Evolutionary conservation across 2,797 vertebrate species (phyloP).

Genomic region (Pteropus rufus): DNA sequence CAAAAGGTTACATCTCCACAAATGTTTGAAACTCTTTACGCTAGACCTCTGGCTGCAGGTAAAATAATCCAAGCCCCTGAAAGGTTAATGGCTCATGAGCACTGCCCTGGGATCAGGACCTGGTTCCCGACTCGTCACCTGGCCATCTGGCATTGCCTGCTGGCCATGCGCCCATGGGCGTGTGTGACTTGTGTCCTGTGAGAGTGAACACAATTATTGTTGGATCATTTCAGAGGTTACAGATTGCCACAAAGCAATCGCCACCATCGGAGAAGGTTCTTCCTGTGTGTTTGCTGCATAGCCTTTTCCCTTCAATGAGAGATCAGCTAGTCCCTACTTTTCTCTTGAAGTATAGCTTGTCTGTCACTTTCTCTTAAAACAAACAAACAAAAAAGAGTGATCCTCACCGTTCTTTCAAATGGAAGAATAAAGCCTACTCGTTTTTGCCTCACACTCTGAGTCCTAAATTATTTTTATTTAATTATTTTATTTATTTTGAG

Average conservation of each 20-base stretch:
- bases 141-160: background rate
- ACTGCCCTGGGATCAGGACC: background rate
- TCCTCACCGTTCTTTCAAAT: background rate
- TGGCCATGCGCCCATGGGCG: no score
- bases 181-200: background rate
- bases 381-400: background rate
- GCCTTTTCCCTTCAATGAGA: no score
- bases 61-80: background rate
- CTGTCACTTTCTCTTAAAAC: background rate
- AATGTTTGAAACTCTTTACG: background rate
- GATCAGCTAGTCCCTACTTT: no score
- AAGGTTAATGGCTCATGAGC: rapidly evolving
- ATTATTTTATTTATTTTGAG: no score
- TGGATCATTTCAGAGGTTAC: background rate
- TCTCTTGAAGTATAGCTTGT: background rate
- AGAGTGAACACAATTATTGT: background rate
- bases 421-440: background rate
- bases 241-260: background rate
- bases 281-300: background rate
- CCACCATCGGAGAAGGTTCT: background rate
- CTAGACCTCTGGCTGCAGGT: background rate
- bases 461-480: no score
- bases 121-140: background rate
- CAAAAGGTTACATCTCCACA: background rate
- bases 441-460: no score